These are phyloP conservation scores for Metallyticus violacea DNA, from an alignment of 2,888 invertebrate genomes.

Conservation along the genomic window DNA sequence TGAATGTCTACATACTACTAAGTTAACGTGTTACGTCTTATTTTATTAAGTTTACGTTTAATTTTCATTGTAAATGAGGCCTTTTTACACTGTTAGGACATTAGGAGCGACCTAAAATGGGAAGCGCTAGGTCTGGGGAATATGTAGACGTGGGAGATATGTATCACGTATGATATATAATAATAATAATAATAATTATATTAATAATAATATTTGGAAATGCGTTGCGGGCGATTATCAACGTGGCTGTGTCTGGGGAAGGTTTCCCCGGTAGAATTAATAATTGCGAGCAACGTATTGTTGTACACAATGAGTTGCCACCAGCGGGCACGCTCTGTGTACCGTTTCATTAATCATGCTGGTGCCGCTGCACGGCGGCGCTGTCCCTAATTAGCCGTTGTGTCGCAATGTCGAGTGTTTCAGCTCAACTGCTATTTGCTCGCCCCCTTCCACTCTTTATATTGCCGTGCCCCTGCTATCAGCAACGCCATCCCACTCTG, in stretches of 20 bases:
- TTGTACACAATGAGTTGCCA: constrained; percentile 15
- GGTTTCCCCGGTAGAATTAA: constrained; percentile 2
- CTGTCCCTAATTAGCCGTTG: constrained; percentile 12
- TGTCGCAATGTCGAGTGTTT: constrained; percentile 17
- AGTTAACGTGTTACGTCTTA: no score
- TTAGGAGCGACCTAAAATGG: no score
- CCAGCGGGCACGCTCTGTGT: constrained; percentile 16
- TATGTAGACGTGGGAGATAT: not conserved
- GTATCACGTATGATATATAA: not conserved
- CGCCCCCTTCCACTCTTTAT: not conserved
- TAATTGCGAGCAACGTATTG: constrained; percentile 7
- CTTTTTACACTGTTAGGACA: no score
- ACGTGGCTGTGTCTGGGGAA: not conserved
- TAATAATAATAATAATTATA: no score
- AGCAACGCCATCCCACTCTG: not conserved
- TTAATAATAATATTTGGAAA: not conserved
- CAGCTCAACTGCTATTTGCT: constrained; percentile 19
- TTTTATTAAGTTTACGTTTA: no score
- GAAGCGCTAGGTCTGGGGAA: no score
- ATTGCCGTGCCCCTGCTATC: not conserved
- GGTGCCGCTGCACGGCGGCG: not conserved
- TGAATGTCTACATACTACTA: no score
- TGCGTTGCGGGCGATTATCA: not conserved
- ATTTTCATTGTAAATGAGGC: no score
- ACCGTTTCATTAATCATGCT: constrained; percentile 11